Percentiles rank a stretch among this genome's conserved stretches.
These are phyloP conservation scores for Adrianichthys oophorus DNA, from an alignment of 2,797 vertebrate genomes.

Conservation along the genomic window DNA sequence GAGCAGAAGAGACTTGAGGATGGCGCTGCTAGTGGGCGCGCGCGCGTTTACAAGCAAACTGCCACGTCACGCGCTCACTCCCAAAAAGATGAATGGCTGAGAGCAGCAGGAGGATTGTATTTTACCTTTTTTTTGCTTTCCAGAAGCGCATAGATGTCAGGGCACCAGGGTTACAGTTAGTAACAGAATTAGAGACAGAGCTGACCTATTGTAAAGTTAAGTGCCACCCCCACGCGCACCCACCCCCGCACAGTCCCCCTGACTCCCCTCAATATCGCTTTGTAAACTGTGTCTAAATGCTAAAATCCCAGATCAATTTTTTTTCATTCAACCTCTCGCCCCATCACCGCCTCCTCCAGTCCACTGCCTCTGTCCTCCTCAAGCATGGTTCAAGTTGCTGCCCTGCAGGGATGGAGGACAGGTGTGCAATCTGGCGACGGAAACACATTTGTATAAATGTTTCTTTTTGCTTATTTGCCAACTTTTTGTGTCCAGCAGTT, in stretches of 20 bases:
- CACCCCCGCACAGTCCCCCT: slow-evolving; percentile 49
- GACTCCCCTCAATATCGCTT: slow-evolving; percentile 74
- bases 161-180: slow-evolving; percentile 47
- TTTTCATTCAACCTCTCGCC: slow-evolving; percentile 74
- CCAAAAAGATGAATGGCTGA: slow-evolving; percentile 43
- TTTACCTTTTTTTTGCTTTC: slow-evolving; percentile 25
- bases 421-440: slow-evolving; percentile 18
- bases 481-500: no score
- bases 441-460: slow-evolving; percentile 9
- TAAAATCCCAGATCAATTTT: slow-evolving; percentile 84
- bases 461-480: no score
- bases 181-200: slow-evolving; percentile 51
- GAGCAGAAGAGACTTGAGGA: slow-evolving; percentile 70
- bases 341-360: slow-evolving; percentile 55
- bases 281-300: slow-evolving; percentile 86
- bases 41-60: slow-evolving; percentile 68
- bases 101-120: slow-evolving; percentile 22
- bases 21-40: slow-evolving; percentile 60
- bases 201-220: slow-evolving; percentile 80
- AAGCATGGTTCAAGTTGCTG: slow-evolving; percentile 64
- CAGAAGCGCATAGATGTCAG: slow-evolving; percentile 11
- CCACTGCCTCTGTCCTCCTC: slow-evolving; percentile 64
- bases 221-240: slow-evolving; percentile 36
- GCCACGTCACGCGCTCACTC: slow-evolving; percentile 56
- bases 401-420: slow-evolving; percentile 64